phyloP scores from a whole-genome alignment of 2,797 vertebrate species.

The Zenarchopterus dispar region DNA sequence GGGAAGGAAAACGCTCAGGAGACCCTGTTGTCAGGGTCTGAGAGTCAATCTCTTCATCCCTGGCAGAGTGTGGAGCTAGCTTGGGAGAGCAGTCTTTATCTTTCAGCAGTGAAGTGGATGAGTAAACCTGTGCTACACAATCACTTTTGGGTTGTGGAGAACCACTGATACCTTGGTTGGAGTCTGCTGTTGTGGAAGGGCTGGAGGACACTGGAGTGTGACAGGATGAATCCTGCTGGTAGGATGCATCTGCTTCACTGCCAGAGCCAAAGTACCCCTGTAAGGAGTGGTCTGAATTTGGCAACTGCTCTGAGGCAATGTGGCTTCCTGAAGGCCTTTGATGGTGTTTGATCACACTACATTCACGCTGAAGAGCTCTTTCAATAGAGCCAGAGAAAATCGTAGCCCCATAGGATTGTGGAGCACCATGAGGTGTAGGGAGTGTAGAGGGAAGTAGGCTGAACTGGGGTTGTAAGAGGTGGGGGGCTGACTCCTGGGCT shows the following conservation, averaged over 20 bases:
- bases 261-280: constrained; percentile 87
- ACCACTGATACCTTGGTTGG: constrained; percentile 88
- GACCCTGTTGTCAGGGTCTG: constrained; percentile 78
- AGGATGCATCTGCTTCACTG: constrained; percentile 85
- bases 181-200: constrained; percentile 81
- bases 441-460: constrained; percentile 90
- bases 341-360: constrained; percentile 99
- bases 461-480: constrained; percentile 96
- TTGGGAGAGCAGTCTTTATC: constrained; percentile 88
- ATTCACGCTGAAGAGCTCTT: constrained; percentile 99
- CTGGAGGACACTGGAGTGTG: constrained; percentile 90
- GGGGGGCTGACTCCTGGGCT: constrained; percentile 98
- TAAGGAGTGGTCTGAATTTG: constrained; percentile 92
- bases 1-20: constrained; percentile 89
- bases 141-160: constrained; percentile 88
- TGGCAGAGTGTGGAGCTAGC: constrained; percentile 82
- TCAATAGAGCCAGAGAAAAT: constrained; percentile 96
- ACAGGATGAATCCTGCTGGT: constrained; percentile 90
- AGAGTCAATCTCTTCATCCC: constrained; percentile 83
- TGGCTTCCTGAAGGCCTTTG: constrained; percentile 98
- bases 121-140: constrained; percentile 85
- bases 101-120: constrained; percentile 84
- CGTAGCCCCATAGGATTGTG: constrained; percentile 89
- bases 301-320: constrained; percentile 88
- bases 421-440: constrained; percentile 85